Evolutionary conservation across 2,888 invertebrate genomes (phyloP), one percentile per base, ranked within the genome.

Genomic region (Agriopis marginaria): DNA sequence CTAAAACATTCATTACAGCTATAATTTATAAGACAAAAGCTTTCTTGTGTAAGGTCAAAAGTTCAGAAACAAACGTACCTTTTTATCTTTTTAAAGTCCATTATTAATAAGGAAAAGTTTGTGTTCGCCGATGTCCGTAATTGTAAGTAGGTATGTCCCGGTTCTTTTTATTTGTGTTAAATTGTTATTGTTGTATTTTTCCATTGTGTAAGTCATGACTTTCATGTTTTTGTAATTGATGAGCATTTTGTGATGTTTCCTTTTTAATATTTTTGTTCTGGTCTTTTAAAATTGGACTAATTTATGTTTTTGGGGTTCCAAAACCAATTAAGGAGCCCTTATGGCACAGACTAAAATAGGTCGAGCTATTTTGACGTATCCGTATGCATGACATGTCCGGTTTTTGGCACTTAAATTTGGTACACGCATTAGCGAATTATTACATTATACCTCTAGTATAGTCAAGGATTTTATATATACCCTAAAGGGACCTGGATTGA

Each of bases 11-110:
- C 71, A 71, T 75, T 72, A 75, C 47, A 53, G 66, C 68, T 60
- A 63, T 76, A 66, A 76, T 69, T 76, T 72, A 72, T 65, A 65
- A 68, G 72, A 76, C 73, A 75, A 71, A 71, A 73, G 73, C 71
- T 66, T 73, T 72, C 66, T 74, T 66, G 68, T 68, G 67, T 70
- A 71, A 73, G 66, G 69, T 68, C 72, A 71, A 71, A 76, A 75
- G 73, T 75, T 72, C 10, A 49, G 55, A 56, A 67, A 69, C 53
- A 72, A 73, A 71, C 68, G 67, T 72, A 71, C 73, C 73, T 72
- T 74, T 69, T 66, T 70, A 54, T 64, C 72, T 71, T 76, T 71
- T 72, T 68, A 66, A 73, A 70, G 74, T 73, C 66, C 70, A 71
- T 74, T 73, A 73, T 74, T 74, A 73, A 54, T 58, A 61, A 65